These are phyloP conservation scores for Regulus satrapa DNA, from an alignment of 2,113 vertebrate genomes.

Conservation along the genomic window DNA sequence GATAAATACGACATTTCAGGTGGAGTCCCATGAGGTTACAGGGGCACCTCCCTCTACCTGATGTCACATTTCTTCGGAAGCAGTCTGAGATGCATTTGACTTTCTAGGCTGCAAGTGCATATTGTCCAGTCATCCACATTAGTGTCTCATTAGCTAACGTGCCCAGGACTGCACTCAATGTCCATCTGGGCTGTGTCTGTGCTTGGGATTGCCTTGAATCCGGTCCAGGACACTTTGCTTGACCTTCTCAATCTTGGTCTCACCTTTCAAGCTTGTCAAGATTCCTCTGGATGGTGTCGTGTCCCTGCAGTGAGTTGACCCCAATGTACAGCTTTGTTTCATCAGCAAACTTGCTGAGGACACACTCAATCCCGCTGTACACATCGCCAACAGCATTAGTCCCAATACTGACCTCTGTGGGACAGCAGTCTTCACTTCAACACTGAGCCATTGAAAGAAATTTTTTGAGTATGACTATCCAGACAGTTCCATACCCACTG, in stretches of 20 bases:
- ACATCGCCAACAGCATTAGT: not conserved
- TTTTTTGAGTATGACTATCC: too few relatives aligned
- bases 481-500: not conserved
- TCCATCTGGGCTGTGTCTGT: accelerated
- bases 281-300: not conserved
- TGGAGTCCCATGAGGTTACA: not conserved
- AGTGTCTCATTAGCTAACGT: too few relatives aligned
- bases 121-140: not conserved
- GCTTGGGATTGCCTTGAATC: not conserved
- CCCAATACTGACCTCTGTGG: not conserved
- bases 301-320: not conserved
- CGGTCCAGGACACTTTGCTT: not conserved
- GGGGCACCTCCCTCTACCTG: not conserved
- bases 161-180: not conserved
- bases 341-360: not conserved
- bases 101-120: not conserved
- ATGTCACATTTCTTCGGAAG: not conserved
- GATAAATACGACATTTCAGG: not conserved
- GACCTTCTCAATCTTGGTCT: too few relatives aligned
- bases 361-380: accelerated
- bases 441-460: not conserved
- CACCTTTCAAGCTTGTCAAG: not conserved
- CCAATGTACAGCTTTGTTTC: accelerated
- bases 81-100: not conserved
- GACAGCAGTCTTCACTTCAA: not conserved